phyloP scores from a whole-genome alignment of 2,888 invertebrate genomes.

The Cosmopolites sordidus region DNA sequence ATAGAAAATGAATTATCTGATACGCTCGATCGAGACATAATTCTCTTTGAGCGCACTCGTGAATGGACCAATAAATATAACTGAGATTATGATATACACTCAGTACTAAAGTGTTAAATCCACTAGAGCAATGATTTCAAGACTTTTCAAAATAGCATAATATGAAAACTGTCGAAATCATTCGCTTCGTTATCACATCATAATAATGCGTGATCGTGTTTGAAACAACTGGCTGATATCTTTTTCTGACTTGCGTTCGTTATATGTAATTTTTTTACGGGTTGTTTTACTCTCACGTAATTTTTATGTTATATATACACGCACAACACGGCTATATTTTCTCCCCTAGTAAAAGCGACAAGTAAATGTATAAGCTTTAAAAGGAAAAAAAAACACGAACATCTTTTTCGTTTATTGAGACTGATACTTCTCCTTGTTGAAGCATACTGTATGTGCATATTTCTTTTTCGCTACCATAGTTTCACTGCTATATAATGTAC shows the following conservation, averaged over 20 bases:
- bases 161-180: no score
- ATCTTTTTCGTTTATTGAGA: conserved; percentile 16
- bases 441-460: not conserved
- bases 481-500: not conserved
- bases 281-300: conserved; percentile 15
- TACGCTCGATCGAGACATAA: no score
- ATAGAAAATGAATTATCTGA: no score
- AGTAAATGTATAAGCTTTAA: conserved; percentile 19
- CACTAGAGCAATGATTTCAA: no score
- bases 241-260: conserved; percentile 2
- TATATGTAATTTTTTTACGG: conserved; percentile 3
- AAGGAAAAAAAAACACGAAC: conserved; percentile 9
- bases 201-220: conserved; percentile 8
- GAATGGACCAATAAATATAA: no score
- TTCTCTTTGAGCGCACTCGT: no score
- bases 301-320: conserved; percentile 22
- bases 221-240: not conserved
- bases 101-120: no score
- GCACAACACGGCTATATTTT: conserved; percentile 23
- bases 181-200: conserved; percentile 10
- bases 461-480: not conserved
- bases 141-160: no score
- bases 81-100: no score
- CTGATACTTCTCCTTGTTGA: conserved; percentile 3
- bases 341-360: conserved; percentile 21